Evolutionary conservation across 2,797 vertebrate genomes (phyloP).

Genomic region (Acanthis flammea): DNA sequence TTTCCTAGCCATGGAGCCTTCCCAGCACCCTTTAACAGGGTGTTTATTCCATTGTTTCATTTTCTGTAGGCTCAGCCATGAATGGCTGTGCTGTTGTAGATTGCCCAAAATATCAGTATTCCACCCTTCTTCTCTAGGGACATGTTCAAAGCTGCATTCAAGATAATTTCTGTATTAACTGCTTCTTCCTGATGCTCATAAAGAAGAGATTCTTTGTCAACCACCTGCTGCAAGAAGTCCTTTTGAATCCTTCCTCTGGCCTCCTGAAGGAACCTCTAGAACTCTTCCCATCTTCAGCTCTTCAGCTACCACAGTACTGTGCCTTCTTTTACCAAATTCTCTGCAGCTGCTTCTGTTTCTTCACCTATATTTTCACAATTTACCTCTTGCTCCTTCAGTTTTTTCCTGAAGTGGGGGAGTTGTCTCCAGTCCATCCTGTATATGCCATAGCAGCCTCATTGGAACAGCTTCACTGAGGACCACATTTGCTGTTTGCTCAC

Average conservation of each 20-base stretch:
- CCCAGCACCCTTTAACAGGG: background rate
- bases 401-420: background rate
- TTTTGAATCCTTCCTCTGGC: background rate
- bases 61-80: background rate
- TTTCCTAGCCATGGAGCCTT: background rate
- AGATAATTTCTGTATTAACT: background rate
- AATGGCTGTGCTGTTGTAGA: background rate
- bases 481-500: accelerated
- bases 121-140: background rate
- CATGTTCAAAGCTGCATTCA: background rate
- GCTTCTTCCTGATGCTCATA: background rate
- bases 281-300: background rate
- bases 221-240: background rate
- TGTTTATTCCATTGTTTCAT: background rate
- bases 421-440: background rate
- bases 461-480: background rate
- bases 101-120: background rate
- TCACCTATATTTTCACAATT: background rate
- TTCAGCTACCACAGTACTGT: background rate
- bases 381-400: background rate
- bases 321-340: background rate
- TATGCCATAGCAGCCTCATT: background rate
- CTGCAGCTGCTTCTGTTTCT: background rate
- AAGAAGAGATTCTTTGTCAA: background rate
- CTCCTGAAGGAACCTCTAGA: background rate